phyloP scores from a whole-genome alignment of 1,140 invertebrate genomes.

The Zaprionus vittiger region DNA sequence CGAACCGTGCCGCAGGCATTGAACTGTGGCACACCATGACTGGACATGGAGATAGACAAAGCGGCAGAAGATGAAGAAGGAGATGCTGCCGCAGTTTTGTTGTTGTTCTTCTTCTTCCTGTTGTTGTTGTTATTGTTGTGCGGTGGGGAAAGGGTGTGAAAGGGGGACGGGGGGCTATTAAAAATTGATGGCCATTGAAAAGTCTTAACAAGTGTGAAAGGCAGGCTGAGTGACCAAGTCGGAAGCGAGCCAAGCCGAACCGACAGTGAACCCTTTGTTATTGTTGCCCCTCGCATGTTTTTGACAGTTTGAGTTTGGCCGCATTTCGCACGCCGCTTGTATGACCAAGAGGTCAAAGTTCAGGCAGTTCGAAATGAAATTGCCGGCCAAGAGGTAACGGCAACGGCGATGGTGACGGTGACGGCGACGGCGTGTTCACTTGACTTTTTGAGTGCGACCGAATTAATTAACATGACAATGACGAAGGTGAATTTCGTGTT shows the following conservation, averaged over 20 bases:
- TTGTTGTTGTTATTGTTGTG: constrained; percentile 19
- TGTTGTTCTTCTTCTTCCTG: constrained; percentile 16
- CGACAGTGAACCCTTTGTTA: constrained; percentile 33
- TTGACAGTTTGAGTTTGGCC: constrained; percentile 59
- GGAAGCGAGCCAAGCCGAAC: constrained; percentile 1
- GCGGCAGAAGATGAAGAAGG: neutral
- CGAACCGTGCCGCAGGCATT: constrained; percentile 70
- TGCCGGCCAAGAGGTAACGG: constrained; percentile 18
- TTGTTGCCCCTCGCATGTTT: constrained; percentile 58
- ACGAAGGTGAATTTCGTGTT: constrained; percentile 82
- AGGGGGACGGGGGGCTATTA: constrained; percentile 35
- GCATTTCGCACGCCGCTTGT: constrained; percentile 8
- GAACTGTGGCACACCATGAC: constrained; percentile 63
- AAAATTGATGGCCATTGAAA: constrained; percentile 76
- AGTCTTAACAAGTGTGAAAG: constrained; percentile 68
- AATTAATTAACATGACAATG: constrained; percentile 83
- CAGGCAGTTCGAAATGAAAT: neutral
- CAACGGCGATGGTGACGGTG: neutral
- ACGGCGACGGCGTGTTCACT: constrained; percentile 56
- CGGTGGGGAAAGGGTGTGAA: neutral
- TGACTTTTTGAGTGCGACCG: constrained; percentile 72
- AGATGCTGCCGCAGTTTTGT: neutral
- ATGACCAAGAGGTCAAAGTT: constrained; percentile 4
- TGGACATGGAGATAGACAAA: constrained; percentile 34
- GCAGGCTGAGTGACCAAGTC: constrained; percentile 21